phyloP scores from a whole-genome alignment of 2,797 vertebrate species.

The Typhlichthys subterraneus region DNA sequence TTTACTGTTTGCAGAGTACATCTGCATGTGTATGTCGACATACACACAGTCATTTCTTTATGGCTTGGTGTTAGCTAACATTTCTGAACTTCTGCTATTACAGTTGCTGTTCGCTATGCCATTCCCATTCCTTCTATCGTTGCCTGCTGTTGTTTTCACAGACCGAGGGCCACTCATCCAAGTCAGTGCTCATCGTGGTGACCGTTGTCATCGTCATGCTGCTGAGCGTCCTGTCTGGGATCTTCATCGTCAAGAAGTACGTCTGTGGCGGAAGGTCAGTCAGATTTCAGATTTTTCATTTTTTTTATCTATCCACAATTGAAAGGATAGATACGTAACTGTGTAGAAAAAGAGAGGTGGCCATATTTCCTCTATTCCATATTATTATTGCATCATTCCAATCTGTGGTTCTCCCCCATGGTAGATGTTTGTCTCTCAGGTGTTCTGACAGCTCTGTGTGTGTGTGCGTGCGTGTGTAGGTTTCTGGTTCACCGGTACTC shows the following conservation, averaged over 20 bases:
- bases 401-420: neutral
- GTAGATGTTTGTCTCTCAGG: neutral
- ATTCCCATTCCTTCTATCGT: neutral
- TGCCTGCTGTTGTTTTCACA: slow-evolving; percentile 40
- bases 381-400: too few relatives aligned
- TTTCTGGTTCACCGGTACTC: slow-evolving; percentile 95
- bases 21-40: too few relatives aligned
- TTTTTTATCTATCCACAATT: too few relatives aligned
- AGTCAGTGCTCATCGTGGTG: slow-evolving; percentile 77
- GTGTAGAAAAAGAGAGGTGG: too few relatives aligned
- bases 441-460: neutral
- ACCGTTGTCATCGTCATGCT: slow-evolving; percentile 82
- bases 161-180: slow-evolving; percentile 65
- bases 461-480: slow-evolving; percentile 62
- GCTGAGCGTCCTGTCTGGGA: slow-evolving; percentile 73
- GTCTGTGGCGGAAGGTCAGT: slow-evolving; percentile 92
- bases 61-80: too few relatives aligned
- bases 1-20: too few relatives aligned
- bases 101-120: too few relatives aligned
- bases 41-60: too few relatives aligned
- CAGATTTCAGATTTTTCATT: neutral
- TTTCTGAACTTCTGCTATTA: too few relatives aligned
- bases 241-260: slow-evolving; percentile 90
- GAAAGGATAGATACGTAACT: too few relatives aligned
- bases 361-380: too few relatives aligned